Evolutionary conservation across 2,888 invertebrate species (phyloP).

Genomic region (Podabrus alpinus): DNA sequence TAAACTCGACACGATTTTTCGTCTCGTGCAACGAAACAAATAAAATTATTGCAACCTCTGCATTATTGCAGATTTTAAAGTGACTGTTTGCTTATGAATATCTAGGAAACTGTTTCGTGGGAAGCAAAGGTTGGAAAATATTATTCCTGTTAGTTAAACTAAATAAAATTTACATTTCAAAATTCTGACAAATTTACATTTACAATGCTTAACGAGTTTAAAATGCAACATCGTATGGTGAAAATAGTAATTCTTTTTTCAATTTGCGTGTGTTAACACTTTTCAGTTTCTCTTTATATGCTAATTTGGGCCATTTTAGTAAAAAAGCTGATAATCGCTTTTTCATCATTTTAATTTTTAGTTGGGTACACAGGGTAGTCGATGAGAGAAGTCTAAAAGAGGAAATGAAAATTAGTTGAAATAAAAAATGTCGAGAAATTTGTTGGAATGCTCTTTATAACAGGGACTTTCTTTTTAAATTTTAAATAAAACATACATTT

Average conservation of each 20-base stretch:
- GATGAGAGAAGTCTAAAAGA: no score
- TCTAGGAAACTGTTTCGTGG: not conserved
- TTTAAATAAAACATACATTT: no score
- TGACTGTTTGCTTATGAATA: not conserved
- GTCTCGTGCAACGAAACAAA: not conserved
- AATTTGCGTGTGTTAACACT: not conserved
- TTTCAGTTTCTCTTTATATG: not conserved
- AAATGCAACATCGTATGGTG: not conserved
- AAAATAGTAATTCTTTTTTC: not conserved
- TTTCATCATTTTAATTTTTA: not conserved
- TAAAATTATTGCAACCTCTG: not conserved
- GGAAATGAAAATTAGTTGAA: no score
- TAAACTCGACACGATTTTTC: not conserved
- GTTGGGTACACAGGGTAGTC: not conserved
- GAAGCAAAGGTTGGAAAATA: not conserved
- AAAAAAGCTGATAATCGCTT: not conserved
- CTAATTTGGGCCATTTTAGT: not conserved
- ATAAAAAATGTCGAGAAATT: no score
- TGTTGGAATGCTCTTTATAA: no score
- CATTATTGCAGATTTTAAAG: not conserved
- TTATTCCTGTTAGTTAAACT: not conserved
- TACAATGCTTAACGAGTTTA: not conserved
- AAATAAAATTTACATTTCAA: constrained; percentile 1
- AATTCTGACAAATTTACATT: not conserved
- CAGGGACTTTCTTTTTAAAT: no score